Evolutionary conservation across 2,113 vertebrate genomes (phyloP).

Genomic region (Neolamprologus ventralis): DNA sequence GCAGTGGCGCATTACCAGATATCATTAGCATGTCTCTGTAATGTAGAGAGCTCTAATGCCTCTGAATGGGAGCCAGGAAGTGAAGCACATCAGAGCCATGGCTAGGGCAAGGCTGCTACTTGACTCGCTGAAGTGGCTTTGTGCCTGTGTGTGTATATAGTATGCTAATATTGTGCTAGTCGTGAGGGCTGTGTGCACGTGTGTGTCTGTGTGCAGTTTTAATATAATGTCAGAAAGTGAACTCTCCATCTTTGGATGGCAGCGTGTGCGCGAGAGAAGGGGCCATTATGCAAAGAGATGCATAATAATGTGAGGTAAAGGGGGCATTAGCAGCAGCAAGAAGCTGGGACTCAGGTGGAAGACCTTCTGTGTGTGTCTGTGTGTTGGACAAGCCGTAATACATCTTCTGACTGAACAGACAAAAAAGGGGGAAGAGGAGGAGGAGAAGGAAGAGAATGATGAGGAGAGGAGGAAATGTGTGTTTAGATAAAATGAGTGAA

Average conservation of each 20-base stretch:
- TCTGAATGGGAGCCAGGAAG: slow-evolving; percentile 32
- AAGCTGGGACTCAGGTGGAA: slow-evolving; percentile 50
- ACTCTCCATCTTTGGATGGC: slow-evolving; percentile 7
- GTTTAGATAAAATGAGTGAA: slow-evolving; percentile 29
- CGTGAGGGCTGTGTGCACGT: neutral
- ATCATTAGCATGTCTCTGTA: slow-evolving; percentile 44
- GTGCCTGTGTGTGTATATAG: neutral
- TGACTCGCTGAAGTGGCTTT: neutral
- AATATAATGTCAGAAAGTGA: slow-evolving; percentile 32
- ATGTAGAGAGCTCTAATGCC: slow-evolving; percentile 31
- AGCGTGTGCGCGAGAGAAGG: neutral
- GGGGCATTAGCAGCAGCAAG: slow-evolving; percentile 40
- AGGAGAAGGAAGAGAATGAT: neutral
- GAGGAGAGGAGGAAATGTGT: slow-evolving; percentile 8
- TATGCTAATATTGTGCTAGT: slow-evolving; percentile 18
- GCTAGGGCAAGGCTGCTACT: neutral
- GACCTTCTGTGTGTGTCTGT: slow-evolving; percentile 3
- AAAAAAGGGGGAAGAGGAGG: neutral
- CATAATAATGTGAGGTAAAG: slow-evolving; percentile 45
- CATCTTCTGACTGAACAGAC: neutral
- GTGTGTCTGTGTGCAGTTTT: slow-evolving; percentile 5
- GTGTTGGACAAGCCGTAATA: neutral
- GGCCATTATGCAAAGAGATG: slow-evolving; percentile 51
- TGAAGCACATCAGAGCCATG: slow-evolving; percentile 17
- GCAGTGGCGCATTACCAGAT: slow-evolving; percentile 17